Percentiles rank a stretch among this genome's conserved stretches.
Conservation (phyloP, 1,140 invertebrate genomes). For the Eumaeus atala region DNA sequence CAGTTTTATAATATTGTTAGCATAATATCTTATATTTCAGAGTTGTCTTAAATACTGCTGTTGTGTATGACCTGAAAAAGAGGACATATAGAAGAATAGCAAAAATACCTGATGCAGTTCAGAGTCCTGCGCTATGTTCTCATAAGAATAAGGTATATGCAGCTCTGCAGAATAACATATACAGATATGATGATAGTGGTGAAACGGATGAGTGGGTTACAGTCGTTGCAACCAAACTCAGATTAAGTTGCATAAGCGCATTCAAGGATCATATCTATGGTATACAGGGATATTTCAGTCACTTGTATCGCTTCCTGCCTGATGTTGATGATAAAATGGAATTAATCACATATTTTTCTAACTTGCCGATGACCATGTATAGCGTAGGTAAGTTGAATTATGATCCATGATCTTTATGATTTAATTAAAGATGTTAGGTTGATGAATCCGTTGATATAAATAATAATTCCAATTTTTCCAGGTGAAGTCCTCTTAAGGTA, state of each 20-base stretch:
- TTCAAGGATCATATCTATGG: slow-evolving; percentile 53
- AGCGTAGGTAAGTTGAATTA: slow-evolving; percentile 39
- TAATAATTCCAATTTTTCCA: too few relatives aligned
- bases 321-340: slow-evolving; percentile 33
- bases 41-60: slow-evolving; percentile 44
- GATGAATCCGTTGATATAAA: too few relatives aligned
- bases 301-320: slow-evolving; percentile 48
- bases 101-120: slow-evolving; percentile 48
- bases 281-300: slow-evolving; percentile 49
- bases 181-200: slow-evolving; percentile 38
- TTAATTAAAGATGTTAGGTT: too few relatives aligned
- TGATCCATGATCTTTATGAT: slow-evolving; percentile 4
- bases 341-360: slow-evolving; percentile 39
- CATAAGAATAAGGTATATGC: slow-evolving; percentile 44
- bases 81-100: slow-evolving; percentile 43
- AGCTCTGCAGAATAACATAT: slow-evolving; percentile 49
- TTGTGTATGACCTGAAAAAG: slow-evolving; percentile 48
- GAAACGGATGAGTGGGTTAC: slow-evolving; percentile 34
- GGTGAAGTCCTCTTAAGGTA: too few relatives aligned
- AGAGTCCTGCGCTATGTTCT: slow-evolving; percentile 45
- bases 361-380: slow-evolving; percentile 41
- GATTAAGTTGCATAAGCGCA: slow-evolving; percentile 40
- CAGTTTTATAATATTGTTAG: too few relatives aligned
- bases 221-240: slow-evolving; percentile 39
- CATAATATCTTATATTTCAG: slow-evolving; percentile 33